These are phyloP conservation scores for Phocoena phocoena DNA, from an alignment of 2,113 vertebrate species.

Conservation along the genomic window DNA sequence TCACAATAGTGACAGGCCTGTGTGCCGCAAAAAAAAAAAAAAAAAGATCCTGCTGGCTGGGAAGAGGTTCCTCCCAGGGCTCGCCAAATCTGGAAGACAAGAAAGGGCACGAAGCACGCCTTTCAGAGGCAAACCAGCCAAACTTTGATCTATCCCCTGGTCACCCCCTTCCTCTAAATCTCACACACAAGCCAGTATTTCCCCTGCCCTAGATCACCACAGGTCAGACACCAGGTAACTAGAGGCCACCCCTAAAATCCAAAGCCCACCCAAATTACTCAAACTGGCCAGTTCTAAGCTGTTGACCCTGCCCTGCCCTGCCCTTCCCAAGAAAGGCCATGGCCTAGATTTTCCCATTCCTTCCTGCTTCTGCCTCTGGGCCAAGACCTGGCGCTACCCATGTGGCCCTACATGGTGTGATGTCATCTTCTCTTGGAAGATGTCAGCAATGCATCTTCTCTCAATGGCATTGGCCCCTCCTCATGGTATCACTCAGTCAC, in stretches of 20 bases:
- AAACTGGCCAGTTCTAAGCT: background rate
- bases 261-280: background rate
- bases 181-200: background rate
- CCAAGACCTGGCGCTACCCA: background rate
- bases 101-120: fast-evolving
- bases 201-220: background rate
- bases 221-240: background rate
- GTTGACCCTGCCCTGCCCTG: no score
- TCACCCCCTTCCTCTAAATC: background rate
- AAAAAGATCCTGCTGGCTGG: background rate
- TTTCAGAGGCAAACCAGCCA: background rate
- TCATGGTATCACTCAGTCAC: fast-evolving
- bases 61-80: background rate
- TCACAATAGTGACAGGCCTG: no score
- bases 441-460: background rate
- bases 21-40: no score
- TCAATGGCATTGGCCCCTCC: background rate
- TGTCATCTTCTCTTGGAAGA: background rate
- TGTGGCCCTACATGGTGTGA: fast-evolving
- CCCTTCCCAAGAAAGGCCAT: fast-evolving
- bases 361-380: background rate
- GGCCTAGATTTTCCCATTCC: background rate
- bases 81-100: background rate
- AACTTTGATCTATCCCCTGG: background rate
- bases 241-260: no score